Conservation (phyloP, 2,797 vertebrate species). For the Sebastes elongatus region DNA sequence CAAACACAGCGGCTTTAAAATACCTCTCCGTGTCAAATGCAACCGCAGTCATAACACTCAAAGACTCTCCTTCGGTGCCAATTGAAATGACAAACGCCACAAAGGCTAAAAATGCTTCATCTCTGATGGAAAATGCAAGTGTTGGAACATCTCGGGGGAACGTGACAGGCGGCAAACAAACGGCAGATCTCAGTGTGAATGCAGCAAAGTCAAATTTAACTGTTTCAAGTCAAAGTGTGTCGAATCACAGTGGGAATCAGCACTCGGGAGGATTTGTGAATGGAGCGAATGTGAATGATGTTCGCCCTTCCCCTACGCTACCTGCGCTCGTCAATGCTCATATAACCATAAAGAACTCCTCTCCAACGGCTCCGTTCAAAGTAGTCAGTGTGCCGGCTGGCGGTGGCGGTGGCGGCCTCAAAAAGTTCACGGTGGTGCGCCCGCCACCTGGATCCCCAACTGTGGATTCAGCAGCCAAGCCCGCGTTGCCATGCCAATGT, state of each 20-base stretch:
- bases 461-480: constrained; percentile 11
- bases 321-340: not conserved
- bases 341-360: constrained; percentile 46
- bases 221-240: not conserved
- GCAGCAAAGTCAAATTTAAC: not conserved
- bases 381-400: not conserved
- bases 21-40: constrained; percentile 12
- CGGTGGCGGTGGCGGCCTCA: not conserved
- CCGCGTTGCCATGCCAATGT: constrained; percentile 76
- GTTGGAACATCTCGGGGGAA: not conserved
- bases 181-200: not conserved
- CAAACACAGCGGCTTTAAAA: constrained; percentile 32
- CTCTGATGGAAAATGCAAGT: not conserved
- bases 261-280: not conserved
- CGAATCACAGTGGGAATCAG: constrained; percentile 16
- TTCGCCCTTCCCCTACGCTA: not conserved
- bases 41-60: not conserved
- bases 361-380: not conserved
- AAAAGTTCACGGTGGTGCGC: constrained; percentile 16
- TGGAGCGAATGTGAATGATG: not conserved
- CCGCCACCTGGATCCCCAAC: constrained; percentile 31
- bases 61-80: not conserved
- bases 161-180: not conserved
- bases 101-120: not conserved
- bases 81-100: not conserved